Percentiles rank a stretch among this genome's conserved stretches.
Evolutionary conservation across 2,888 invertebrate species (phyloP).

Genomic region (Cyaniris semiargus): DNA sequence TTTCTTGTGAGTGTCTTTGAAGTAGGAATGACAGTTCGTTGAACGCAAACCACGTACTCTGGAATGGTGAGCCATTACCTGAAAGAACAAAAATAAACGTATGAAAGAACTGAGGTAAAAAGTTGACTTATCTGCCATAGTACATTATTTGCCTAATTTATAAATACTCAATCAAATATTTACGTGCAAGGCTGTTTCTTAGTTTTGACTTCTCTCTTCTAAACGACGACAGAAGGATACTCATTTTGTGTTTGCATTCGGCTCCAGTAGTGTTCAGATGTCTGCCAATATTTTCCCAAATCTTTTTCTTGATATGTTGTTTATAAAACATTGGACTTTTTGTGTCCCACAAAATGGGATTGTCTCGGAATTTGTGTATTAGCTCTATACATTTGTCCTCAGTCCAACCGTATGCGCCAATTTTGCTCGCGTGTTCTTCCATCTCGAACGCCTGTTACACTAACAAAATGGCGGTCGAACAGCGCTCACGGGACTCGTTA

Average conservation of each 20-base stretch:
- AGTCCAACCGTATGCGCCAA: constrained; percentile 45
- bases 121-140: neutral
- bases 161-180: neutral
- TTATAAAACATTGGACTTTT: constrained; percentile 48
- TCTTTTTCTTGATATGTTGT: constrained; percentile 45
- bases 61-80: constrained; percentile 40
- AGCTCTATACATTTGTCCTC: constrained; percentile 50
- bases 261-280: constrained; percentile 44
- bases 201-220: constrained; percentile 55
- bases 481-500: neutral
- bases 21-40: constrained; percentile 53
- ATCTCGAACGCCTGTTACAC: neutral
- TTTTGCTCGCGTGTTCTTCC: constrained; percentile 41
- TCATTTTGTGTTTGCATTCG: constrained; percentile 54
- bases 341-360: constrained; percentile 52
- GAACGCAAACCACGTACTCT: constrained; percentile 54
- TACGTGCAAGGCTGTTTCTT: constrained; percentile 34
- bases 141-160: neutral
- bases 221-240: constrained; percentile 52
- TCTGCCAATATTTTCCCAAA: constrained; percentile 51
- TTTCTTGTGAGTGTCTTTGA: constrained; percentile 38
- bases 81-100: constrained; percentile 42
- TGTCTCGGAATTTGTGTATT: constrained; percentile 50
- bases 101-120: neutral
- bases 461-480: constrained; percentile 28